Evolutionary conservation across 1,140 invertebrate genomes (phyloP), one percentile per base, ranked within the genome.

Genomic region (Carposina sasakii): DNA sequence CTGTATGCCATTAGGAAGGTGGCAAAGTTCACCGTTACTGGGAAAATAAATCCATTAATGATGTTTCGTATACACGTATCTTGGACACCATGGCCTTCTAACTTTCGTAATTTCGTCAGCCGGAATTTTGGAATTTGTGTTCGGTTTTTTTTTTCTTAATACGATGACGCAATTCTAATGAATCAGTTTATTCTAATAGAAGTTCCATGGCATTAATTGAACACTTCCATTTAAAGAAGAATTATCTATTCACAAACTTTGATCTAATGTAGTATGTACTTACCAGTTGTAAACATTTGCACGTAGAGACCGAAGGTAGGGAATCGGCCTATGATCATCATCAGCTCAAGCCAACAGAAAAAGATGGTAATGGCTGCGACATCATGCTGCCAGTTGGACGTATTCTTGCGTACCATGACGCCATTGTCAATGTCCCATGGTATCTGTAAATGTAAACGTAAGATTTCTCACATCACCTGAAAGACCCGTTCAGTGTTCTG

Each of bases 231-330:
- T 52, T 30, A 49, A 15, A 45, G 13, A 37, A 22, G 33, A 42
- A 34, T 34, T 16, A 10, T 19, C 43, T 13, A 43, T 28, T 39
- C 19, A 21, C 12, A 41, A 39, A 41, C 2, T 31, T 40, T 41
- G 10, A 31, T n/a, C n/a, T n/a, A n/a, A n/a, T n/a, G n/a, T n/a
- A 36, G 15, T 33, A 28, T 51, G 16, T 36, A 43, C 30, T 28
- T 66, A 89, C 87, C 88, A 63, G 89, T 93, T 5, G 91, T 92
- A 62, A 94, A 93, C 93, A 94, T 94, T 76, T 95, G 93, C 2
- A 95, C 90, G 57, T 94, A 95, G 2, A 95, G 81, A 0, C 94
- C 94, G 66, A 95, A 94, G 57, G 92, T 91, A 34, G 94, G 94
- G 79, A 95, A 94, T 43, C 93, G 85, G 9, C 93, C 93, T 8